These are phyloP conservation scores for Loxodonta africana DNA, from an alignment of 2,113 vertebrate species.

Conservation along the genomic window DNA sequence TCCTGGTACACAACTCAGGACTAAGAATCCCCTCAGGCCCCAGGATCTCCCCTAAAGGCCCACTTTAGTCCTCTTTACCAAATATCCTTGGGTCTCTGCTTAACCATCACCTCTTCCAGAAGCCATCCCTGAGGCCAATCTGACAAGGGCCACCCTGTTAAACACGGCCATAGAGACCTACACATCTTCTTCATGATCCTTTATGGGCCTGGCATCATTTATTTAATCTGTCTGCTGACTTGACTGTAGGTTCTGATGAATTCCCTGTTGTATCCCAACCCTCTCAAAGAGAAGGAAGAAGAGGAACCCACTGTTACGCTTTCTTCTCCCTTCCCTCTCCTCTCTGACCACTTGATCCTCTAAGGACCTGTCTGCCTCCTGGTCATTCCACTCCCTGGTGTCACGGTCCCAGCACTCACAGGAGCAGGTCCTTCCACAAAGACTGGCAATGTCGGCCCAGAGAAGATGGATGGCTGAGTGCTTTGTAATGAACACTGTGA, in stretches of 20 bases:
- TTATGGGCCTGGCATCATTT: neutral
- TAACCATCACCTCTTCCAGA: neutral
- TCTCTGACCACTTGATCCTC: neutral
- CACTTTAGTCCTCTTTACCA: neutral
- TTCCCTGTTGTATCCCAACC: neutral
- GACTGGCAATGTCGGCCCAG: accelerated
- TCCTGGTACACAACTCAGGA: neutral
- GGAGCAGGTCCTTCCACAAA: neutral
- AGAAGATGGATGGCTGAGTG: neutral
- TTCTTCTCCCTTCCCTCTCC: no score
- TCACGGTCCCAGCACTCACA: neutral
- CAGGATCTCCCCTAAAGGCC: neutral
- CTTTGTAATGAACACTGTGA: neutral
- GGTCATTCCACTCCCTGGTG: accelerated
- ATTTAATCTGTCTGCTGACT: neutral
- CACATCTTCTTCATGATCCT: neutral
- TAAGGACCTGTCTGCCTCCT: neutral
- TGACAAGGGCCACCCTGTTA: accelerated
- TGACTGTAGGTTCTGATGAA: accelerated
- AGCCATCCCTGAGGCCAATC: neutral
- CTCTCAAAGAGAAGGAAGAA: no score
- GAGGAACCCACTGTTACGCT: neutral
- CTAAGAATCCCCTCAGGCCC: neutral
- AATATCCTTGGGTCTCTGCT: neutral
- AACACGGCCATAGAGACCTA: neutral